Evolutionary conservation across 35 echinoderm and acorn worm genomes (phyloP).

Genomic region (Apostichopus californicus): DNA sequence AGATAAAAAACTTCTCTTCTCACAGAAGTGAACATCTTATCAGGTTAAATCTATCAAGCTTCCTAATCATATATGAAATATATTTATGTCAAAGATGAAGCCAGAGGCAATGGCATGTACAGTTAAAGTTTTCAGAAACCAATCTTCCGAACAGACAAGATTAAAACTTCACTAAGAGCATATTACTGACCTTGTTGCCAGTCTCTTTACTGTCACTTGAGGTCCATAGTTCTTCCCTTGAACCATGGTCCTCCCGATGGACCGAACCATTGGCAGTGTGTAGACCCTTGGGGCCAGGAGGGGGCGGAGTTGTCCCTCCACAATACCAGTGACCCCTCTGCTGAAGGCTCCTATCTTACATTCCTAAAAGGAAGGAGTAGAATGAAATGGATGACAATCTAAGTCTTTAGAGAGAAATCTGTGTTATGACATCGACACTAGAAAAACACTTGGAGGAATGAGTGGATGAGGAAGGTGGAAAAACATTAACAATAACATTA

Average conservation of each 20-base stretch:
- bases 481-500: too few relatives aligned
- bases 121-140: too few relatives aligned
- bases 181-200: constrained; percentile 87
- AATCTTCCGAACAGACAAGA: too few relatives aligned
- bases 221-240: constrained; percentile 99
- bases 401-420: too few relatives aligned
- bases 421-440: too few relatives aligned
- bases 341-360: constrained; percentile 63
- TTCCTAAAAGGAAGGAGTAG: constrained; percentile 28
- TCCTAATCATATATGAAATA: too few relatives aligned
- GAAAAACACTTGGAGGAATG: background rate
- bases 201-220: constrained; percentile 95
- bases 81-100: too few relatives aligned
- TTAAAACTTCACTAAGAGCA: too few relatives aligned
- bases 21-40: too few relatives aligned
- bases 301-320: constrained; percentile 82
- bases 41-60: too few relatives aligned
- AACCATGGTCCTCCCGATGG: constrained; percentile 98
- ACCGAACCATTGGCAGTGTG: constrained; percentile 95
- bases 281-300: constrained; percentile 94
- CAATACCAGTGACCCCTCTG: constrained; percentile 73
- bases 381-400: background rate
- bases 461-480: background rate
- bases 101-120: too few relatives aligned
- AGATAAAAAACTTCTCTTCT: too few relatives aligned